Conservation (phyloP, 92 coral and sea anemone genomes). For the Epizoanthus stellaris region DNA sequence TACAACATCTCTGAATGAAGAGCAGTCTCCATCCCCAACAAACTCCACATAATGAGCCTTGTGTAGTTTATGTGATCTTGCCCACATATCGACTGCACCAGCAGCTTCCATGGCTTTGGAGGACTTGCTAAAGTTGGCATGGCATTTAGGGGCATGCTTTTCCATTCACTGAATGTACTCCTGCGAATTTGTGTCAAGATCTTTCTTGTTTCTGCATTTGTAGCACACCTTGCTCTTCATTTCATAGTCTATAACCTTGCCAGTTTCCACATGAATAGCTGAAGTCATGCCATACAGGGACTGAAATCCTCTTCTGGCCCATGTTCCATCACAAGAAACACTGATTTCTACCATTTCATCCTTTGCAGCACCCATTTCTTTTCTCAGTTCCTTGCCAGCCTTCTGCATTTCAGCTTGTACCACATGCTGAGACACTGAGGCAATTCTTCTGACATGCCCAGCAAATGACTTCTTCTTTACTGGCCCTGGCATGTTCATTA, state of each 20-base stretch:
- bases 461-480: slow-evolving; percentile 47
- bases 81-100: slow-evolving; percentile 61
- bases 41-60: slow-evolving; percentile 48
- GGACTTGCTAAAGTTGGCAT: slow-evolving; percentile 49
- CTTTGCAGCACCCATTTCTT: slow-evolving; percentile 16
- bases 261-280: slow-evolving; percentile 51
- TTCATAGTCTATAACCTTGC: slow-evolving; percentile 60
- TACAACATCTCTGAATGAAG: slow-evolving; percentile 41
- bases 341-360: slow-evolving; percentile 27
- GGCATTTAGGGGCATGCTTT: slow-evolving; percentile 47
- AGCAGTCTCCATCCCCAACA: slow-evolving; percentile 68
- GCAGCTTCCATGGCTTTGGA: slow-evolving; percentile 63
- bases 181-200: slow-evolving; percentile 53
- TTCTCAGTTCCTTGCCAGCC: slow-evolving; percentile 46
- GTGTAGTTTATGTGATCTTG: slow-evolving; percentile 25
- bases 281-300: slow-evolving; percentile 62
- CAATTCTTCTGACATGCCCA: slow-evolving; percentile 29
- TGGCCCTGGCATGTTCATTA: slow-evolving; percentile 56
- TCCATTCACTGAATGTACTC: slow-evolving; percentile 44
- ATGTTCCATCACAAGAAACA: slow-evolving; percentile 57
- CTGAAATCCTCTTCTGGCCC: slow-evolving; percentile 67
- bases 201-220: slow-evolving; percentile 50
- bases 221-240: slow-evolving; percentile 54
- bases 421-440: slow-evolving; percentile 47
- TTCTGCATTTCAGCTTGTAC: slow-evolving; percentile 57